Conservation (phyloP, 1,140 invertebrate species). For the Kradibia gibbosae region DNA sequence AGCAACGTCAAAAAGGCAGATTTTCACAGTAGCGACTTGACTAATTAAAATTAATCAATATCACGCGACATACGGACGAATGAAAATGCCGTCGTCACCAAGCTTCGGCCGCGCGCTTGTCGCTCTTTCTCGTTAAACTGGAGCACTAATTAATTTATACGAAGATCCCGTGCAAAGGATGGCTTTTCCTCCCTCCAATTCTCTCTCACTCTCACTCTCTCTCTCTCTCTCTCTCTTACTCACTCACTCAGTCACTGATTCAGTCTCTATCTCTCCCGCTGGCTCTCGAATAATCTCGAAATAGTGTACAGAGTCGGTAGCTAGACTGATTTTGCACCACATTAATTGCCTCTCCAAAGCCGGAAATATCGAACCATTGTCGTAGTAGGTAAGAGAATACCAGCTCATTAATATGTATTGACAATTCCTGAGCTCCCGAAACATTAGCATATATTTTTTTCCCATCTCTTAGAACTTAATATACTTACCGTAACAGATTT, state of each 20-base stretch:
- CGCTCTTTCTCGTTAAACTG: constrained; percentile 43
- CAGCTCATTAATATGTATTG: constrained; percentile 46
- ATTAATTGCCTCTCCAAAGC: constrained; percentile 42
- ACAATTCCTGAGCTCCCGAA: neutral
- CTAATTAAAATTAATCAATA: constrained; percentile 49
- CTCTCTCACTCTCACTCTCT: neutral
- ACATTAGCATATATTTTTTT: constrained; percentile 16
- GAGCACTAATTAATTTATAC: constrained; percentile 49
- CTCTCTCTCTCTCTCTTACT: neutral
- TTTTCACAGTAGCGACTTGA: neutral
- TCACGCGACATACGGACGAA: neutral
- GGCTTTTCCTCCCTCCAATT: neutral
- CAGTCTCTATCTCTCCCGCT: neutral
- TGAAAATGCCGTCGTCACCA: constrained; percentile 3
- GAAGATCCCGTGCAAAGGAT: constrained; percentile 37
- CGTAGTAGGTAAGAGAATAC: neutral
- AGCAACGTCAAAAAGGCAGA: neutral
- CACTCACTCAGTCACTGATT: neutral
- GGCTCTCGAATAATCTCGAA: constrained; percentile 32
- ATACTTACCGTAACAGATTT: neutral
- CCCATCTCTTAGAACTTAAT: neutral
- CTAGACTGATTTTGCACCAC: neutral
- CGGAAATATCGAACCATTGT: constrained; percentile 38
- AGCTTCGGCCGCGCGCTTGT: neutral
- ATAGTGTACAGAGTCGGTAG: constrained; percentile 11